Percentiles rank a stretch among this genome's conserved stretches.
Evolutionary conservation across 2,888 invertebrate genomes (phyloP).

Genomic region (Drosophila tripunctata): DNA sequence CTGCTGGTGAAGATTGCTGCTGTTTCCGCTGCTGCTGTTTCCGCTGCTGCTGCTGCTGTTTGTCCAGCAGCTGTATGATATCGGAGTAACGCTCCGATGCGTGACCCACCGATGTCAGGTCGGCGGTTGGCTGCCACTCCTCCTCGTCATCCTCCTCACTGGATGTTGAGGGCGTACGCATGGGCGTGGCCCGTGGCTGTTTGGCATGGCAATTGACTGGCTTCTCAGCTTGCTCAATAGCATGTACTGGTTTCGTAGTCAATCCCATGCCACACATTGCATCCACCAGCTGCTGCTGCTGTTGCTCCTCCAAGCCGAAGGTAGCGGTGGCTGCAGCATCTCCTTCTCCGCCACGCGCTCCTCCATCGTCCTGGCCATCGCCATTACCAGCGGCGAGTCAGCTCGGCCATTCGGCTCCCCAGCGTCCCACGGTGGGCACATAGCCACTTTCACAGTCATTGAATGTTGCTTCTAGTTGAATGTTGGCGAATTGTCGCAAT

Average conservation of each 20-base stretch:
- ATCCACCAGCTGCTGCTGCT: constrained; percentile 82
- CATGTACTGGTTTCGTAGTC: constrained; percentile 76
- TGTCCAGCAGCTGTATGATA: constrained; percentile 69
- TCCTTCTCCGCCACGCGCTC: constrained; percentile 79
- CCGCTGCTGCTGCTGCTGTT: constrained; percentile 25
- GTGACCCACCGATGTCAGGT: constrained; percentile 81
- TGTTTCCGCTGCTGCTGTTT: constrained; percentile 12
- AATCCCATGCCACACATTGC: constrained; percentile 82
- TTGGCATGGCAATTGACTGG: constrained; percentile 41
- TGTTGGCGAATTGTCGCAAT: constrained; percentile 80
- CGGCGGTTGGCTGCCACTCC: constrained; percentile 53
- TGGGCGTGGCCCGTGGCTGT: constrained; percentile 37
- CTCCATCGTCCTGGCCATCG: constrained; percentile 66
- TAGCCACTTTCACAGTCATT: constrained; percentile 86
- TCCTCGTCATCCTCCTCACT: constrained; percentile 73
- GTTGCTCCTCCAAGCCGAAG: constrained; percentile 79
- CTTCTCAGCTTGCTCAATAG: constrained; percentile 73
- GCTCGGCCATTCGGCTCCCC: constrained; percentile 98
- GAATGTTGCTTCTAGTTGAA: constrained; percentile 83
- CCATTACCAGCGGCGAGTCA: constrained; percentile 92
- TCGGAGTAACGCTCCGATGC: constrained; percentile 81
- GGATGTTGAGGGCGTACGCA: constrained; percentile 62
- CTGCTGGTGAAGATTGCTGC: constrained; percentile 28
- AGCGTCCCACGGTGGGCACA: constrained; percentile 93
- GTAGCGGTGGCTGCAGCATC: constrained; percentile 74